Conservation (phyloP, 2,888 invertebrate species). For the Pheosia tremula region DNA sequence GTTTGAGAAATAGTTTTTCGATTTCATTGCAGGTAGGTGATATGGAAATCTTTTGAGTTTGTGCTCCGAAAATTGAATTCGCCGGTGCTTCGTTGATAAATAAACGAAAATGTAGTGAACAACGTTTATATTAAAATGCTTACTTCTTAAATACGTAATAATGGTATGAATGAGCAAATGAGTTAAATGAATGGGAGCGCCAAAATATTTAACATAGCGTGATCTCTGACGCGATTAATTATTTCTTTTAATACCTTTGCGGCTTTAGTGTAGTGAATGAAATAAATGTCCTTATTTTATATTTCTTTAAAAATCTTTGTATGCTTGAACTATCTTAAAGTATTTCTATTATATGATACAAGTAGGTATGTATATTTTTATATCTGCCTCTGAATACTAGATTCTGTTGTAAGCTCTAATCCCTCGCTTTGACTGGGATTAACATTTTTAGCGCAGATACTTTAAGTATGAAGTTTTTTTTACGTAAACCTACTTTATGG, state of each 20-base stretch:
- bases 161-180: too few relatives aligned
- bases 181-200: too few relatives aligned
- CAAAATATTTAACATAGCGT: too few relatives aligned
- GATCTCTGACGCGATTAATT: too few relatives aligned
- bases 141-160: too few relatives aligned
- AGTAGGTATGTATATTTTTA: background rate
- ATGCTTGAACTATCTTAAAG: background rate
- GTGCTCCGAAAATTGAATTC: background rate
- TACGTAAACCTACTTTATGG: background rate
- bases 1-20: conserved; percentile 2
- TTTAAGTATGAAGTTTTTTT: background rate
- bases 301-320: too few relatives aligned
- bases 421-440: background rate
- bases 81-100: background rate
- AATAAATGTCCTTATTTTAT: too few relatives aligned
- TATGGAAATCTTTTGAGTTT: background rate
- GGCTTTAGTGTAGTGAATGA: too few relatives aligned
- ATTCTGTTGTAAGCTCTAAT: background rate
- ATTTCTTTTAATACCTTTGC: too few relatives aligned
- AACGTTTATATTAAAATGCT: background rate
- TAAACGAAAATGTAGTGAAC: background rate
- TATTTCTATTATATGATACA: background rate
- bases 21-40: conserved; percentile 1
- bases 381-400: background rate
- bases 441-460: background rate